Percentiles rank a stretch among this genome's conserved stretches.
These are phyloP conservation scores for Salvator merianae DNA, from an alignment of 2,113 vertebrate genomes.

Conservation along the genomic window DNA sequence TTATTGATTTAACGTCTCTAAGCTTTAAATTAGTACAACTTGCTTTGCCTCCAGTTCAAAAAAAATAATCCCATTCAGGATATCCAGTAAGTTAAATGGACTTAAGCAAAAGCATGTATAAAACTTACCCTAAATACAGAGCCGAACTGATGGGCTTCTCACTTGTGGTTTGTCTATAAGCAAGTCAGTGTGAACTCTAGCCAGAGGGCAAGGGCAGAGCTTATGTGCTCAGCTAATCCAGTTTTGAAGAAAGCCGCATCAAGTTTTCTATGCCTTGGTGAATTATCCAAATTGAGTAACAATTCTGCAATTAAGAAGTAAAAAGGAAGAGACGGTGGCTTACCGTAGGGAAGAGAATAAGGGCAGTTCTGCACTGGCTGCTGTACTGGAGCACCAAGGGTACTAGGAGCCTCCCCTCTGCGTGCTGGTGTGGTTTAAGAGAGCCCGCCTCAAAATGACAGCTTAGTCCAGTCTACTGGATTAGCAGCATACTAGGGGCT, in stretches of 20 bases:
- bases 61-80: background rate
- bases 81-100: background rate
- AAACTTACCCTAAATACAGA: background rate
- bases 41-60: background rate
- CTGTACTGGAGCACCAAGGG: too few relatives aligned
- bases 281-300: background rate
- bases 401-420: too few relatives aligned
- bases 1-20: slow-evolving; percentile 19
- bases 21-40: slow-evolving; percentile 13
- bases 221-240: background rate
- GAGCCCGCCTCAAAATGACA: too few relatives aligned
- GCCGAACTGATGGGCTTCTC: background rate
- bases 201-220: background rate
- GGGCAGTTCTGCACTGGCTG: too few relatives aligned
- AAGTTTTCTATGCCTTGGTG: background rate
- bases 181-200: background rate
- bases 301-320: background rate
- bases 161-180: slow-evolving; percentile 15
- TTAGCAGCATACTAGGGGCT: too few relatives aligned
- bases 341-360: too few relatives aligned
- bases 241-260: background rate
- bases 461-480: too few relatives aligned
- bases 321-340: too few relatives aligned
- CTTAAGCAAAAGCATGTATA: background rate
- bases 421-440: too few relatives aligned